Evolutionary conservation across 2,113 vertebrate genomes (phyloP).

Genomic region (Pycnonotus jocosus): DNA sequence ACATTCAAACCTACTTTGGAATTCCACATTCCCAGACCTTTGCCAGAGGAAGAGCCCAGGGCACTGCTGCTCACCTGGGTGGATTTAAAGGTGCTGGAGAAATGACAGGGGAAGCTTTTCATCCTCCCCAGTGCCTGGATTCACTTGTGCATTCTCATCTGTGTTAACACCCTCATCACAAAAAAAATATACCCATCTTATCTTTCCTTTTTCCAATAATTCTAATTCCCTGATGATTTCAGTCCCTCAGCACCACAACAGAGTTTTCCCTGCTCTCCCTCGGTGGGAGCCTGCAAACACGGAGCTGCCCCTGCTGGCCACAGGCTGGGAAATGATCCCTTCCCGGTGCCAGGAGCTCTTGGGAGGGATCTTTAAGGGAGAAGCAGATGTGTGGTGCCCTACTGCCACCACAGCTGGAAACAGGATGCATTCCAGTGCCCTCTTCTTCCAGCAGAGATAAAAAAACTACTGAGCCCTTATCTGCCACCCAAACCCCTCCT

Average conservation of each 20-base stretch:
- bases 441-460: background rate
- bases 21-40: conserved; percentile 13
- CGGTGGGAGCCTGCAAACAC: background rate
- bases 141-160: conserved; percentile 1
- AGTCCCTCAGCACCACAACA: background rate
- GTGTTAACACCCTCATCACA: conserved; percentile 4
- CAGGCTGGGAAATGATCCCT: background rate
- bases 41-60: conserved; percentile 24
- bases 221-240: background rate
- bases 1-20: background rate
- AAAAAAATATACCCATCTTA: background rate
- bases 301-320: background rate
- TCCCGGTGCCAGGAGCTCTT: fast-evolving
- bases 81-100: conserved; percentile 12
- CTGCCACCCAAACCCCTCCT: background rate
- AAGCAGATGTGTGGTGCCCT: background rate
- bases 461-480: background rate
- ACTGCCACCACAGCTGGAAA: background rate
- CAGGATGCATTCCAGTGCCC: background rate
- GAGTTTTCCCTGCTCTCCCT: background rate
- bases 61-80: conserved; percentile 5
- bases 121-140: conserved; percentile 17
- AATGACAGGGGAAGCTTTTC: conserved; percentile 43
- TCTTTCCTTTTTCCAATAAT: background rate
- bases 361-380: background rate